Percentiles rank a stretch among this genome's conserved stretches.
Evolutionary conservation across 2,113 vertebrate genomes (phyloP).

Genomic region (Amphiprion ocellaris): DNA sequence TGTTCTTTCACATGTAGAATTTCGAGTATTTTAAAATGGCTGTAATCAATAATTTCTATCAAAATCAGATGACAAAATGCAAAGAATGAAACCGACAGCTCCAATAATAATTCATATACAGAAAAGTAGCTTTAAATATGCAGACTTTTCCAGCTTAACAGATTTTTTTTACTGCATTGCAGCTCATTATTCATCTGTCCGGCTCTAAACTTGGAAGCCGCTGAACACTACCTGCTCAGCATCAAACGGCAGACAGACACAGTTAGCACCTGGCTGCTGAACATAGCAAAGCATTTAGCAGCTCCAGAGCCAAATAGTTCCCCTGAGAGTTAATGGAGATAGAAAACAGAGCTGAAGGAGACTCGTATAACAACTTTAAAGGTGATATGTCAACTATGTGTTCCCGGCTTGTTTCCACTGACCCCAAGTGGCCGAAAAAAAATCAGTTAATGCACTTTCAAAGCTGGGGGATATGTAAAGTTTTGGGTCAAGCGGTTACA

Average conservation of each 20-base stretch:
- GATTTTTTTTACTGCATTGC: background rate
- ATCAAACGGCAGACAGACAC: conserved; percentile 7
- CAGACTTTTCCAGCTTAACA: background rate
- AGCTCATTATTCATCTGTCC: background rate
- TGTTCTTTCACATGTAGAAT: background rate
- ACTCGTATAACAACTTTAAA: conserved; percentile 39
- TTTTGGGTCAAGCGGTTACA: background rate
- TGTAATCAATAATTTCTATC: background rate
- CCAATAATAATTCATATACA: no score
- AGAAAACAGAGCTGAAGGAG: conserved; percentile 33
- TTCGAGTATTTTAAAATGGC: background rate
- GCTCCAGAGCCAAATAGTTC: conserved; percentile 40
- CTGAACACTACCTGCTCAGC: conserved; percentile 1
- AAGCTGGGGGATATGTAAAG: conserved; percentile 4
- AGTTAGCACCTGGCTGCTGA: conserved; percentile 19
- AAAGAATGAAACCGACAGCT: background rate
- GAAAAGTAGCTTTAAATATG: background rate
- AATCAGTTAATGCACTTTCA: conserved; percentile 1
- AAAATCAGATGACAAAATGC: background rate
- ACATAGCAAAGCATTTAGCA: conserved; percentile 33
- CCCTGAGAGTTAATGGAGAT: conserved; percentile 20
- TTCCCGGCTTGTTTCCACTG: background rate
- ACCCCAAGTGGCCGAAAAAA: background rate
- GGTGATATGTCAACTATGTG: conserved; percentile 8
- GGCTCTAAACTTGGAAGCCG: background rate